phyloP scores from a whole-genome alignment of 2,113 vertebrate genomes.

The Tragulus kanchil region DNA sequence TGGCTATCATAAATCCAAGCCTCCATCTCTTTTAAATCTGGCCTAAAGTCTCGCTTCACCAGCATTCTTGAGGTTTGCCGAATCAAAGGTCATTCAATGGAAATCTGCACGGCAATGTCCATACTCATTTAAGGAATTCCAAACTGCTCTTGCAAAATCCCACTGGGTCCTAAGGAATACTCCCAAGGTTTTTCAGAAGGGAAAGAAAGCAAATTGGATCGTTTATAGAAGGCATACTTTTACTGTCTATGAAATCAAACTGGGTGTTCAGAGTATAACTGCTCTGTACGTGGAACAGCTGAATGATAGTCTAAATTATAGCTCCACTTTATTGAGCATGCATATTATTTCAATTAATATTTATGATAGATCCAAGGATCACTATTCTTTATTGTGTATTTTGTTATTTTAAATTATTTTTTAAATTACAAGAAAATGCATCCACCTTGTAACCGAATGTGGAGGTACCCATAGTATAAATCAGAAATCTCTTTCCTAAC shows the following conservation, averaged over 20 bases:
- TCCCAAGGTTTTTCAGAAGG: background rate
- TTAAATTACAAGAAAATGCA: background rate
- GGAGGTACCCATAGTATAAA: background rate
- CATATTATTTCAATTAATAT: constrained; percentile 2
- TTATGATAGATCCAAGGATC: background rate
- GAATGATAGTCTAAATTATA: background rate
- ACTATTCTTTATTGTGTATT: background rate
- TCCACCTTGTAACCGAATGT: background rate
- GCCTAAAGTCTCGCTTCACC: background rate
- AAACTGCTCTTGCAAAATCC: background rate
- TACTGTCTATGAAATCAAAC: background rate
- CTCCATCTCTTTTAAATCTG: background rate
- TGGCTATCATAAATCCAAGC: background rate
- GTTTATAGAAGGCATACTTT: background rate
- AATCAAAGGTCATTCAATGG: background rate
- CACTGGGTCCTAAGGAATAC: background rate
- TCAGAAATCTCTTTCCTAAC: background rate
- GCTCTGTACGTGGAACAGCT: background rate
- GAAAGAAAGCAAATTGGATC: background rate
- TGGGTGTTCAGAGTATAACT: background rate
- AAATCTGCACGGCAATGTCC: background rate
- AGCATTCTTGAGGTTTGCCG: background rate
- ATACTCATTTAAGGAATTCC: background rate
- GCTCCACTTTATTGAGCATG: background rate
- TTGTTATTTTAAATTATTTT: constrained; percentile 34